Conservation (phyloP, 2,113 vertebrate species). For the Phylloscopus whistleri region DNA sequence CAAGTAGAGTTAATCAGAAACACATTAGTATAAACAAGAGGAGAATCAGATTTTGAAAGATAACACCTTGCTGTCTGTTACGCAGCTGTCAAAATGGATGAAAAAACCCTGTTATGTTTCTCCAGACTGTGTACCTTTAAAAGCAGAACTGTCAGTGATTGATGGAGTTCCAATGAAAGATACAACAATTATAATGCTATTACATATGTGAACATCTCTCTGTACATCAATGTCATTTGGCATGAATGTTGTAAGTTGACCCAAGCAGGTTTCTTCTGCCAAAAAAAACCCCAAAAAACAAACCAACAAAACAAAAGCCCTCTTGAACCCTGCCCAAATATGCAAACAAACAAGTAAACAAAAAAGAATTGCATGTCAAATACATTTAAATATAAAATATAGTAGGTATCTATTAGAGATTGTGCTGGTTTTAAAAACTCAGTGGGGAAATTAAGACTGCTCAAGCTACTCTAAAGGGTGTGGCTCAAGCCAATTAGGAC, state of each 20-base stretch:
- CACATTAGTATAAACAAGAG: not conserved
- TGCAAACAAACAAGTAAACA: not conserved
- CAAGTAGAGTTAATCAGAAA: not conserved
- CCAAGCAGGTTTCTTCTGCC: not conserved
- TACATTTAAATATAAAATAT: not conserved
- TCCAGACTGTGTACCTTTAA: not conserved
- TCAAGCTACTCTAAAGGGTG: not conserved
- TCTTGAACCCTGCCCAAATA: not conserved
- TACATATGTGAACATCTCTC: not conserved
- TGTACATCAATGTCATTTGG: not conserved
- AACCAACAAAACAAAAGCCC: rapidly evolving
- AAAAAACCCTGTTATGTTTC: not conserved
- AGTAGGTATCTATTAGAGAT: not conserved
- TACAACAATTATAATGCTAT: not conserved
- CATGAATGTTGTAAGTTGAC: not conserved
- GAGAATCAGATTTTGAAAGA: not conserved
- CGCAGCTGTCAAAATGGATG: not conserved
- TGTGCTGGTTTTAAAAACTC: not conserved
- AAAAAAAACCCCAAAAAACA: not conserved
- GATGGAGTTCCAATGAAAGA: not conserved
- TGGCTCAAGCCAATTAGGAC: not conserved
- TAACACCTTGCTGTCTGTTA: not conserved
- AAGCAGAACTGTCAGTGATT: slow-evolving; percentile 6
- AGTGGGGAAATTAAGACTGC: rapidly evolving
- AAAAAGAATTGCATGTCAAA: not conserved